Evolutionary conservation across 2,113 vertebrate species (phyloP).

Genomic region (Scolopax mira): DNA sequence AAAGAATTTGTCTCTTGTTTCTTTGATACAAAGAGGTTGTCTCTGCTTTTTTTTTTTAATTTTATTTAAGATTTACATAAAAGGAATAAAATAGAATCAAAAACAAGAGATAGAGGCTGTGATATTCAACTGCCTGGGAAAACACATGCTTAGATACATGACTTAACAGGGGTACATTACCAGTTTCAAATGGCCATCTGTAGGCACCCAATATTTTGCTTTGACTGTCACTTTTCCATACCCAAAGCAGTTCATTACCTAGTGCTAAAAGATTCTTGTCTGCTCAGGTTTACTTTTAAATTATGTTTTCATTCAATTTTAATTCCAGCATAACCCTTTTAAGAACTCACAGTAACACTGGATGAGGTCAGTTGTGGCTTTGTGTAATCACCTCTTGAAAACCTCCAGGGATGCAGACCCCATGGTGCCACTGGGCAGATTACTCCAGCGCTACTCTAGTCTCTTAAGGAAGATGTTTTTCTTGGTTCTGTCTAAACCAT

Average conservation of each 20-base stretch:
- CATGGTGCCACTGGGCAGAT: background rate
- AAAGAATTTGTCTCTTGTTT: background rate
- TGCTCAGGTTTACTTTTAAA: background rate
- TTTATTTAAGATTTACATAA: background rate
- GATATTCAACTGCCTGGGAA: background rate
- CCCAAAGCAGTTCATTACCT: background rate
- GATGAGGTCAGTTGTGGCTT: background rate
- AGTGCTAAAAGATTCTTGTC: background rate
- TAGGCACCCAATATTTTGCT: background rate
- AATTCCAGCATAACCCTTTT: background rate
- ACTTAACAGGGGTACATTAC: background rate
- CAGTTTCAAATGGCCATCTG: background rate
- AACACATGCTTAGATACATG: background rate
- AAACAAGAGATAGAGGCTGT: no score
- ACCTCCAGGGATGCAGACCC: background rate
- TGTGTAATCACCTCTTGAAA: background rate
- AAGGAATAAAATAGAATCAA: background rate
- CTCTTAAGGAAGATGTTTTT: background rate
- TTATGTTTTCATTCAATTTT: background rate
- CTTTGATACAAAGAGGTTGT: background rate
- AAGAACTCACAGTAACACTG: background rate
- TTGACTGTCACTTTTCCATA: background rate
- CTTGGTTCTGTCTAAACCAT: background rate
- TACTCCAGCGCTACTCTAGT: background rate
- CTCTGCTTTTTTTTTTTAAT: background rate